phyloP scores from a whole-genome alignment of 2,797 vertebrate species.

The Pantherophis alleghaniensis region DNA sequence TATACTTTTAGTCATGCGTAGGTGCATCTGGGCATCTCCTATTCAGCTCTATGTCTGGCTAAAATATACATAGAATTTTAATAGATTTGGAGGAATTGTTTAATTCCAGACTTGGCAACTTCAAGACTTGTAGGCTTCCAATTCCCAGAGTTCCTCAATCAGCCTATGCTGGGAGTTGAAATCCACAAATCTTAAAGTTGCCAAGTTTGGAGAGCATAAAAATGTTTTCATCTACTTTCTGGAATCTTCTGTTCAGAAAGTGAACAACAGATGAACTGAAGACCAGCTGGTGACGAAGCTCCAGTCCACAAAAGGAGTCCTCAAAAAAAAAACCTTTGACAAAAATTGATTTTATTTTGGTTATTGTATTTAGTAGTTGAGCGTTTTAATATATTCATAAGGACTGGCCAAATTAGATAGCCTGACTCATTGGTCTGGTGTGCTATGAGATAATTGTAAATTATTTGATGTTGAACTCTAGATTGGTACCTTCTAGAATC shows the following conservation, averaged over 20 bases:
- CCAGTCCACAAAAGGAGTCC: neutral
- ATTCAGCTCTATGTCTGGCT: neutral
- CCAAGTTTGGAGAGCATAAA: neutral
- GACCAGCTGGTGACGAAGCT: neutral
- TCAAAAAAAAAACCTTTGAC: neutral
- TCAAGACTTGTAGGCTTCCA: neutral
- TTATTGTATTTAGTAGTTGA: neutral
- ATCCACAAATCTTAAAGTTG: neutral
- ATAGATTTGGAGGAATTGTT: neutral
- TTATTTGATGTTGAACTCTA: neutral
- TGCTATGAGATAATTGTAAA: neutral
- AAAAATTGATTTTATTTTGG: neutral
- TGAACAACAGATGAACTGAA: neutral
- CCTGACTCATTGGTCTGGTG: neutral
- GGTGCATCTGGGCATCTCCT: neutral
- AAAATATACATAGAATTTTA: neutral
- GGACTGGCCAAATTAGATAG: neutral
- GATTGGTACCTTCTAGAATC: neutral
- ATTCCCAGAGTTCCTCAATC: neutral
- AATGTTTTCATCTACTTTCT: neutral
- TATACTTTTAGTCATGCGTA: neutral
- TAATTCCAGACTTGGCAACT: neutral
- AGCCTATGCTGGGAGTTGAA: neutral
- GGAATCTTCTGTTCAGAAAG: neutral
- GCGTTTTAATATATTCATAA: neutral